phyloP scores from a whole-genome alignment of 2,888 invertebrate species.

The Orthosia incerta region DNA sequence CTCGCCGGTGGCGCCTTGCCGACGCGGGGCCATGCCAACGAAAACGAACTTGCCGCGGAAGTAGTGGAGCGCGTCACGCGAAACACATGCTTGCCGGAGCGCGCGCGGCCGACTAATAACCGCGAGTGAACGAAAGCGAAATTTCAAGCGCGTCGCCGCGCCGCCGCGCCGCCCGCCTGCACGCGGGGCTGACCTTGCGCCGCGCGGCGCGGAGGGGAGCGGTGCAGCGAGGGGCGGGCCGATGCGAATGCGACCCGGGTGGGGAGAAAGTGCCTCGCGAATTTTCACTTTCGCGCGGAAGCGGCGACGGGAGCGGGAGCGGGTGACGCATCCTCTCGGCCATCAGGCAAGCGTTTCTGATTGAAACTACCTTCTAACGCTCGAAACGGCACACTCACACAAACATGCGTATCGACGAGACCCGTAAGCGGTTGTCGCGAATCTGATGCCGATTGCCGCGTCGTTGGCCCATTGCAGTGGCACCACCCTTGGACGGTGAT shows the following conservation, averaged over 20 bases:
- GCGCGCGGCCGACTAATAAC: slow-evolving; percentile 92
- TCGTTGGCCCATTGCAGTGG: not conserved
- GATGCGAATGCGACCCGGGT: slow-evolving; percentile 71
- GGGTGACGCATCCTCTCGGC: slow-evolving; percentile 52
- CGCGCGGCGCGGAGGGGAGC: slow-evolving; percentile 71
- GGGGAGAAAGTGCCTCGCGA: slow-evolving; percentile 90
- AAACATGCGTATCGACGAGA: too few relatives aligned
- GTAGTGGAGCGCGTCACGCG: slow-evolving; percentile 88
- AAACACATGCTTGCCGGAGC: slow-evolving; percentile 91
- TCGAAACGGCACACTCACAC: too few relatives aligned
- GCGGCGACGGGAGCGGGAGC: slow-evolving; percentile 80
- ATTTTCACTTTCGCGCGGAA: slow-evolving; percentile 89
- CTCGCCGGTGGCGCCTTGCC: slow-evolving; percentile 89
- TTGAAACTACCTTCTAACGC: too few relatives aligned
- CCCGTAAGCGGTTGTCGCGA: too few relatives aligned
- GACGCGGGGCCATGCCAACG: slow-evolving; percentile 89
- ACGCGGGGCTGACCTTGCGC: slow-evolving; percentile 85
- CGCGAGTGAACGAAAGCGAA: slow-evolving; percentile 93
- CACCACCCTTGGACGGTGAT: not conserved
- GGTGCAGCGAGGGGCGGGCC: slow-evolving; percentile 75
- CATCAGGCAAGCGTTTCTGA: not conserved
- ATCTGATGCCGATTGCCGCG: not conserved
- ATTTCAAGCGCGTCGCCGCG: slow-evolving; percentile 91
- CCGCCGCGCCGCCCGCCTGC: slow-evolving; percentile 84
- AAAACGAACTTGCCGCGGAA: slow-evolving; percentile 85